phyloP scores from a whole-genome alignment of 2,797 vertebrate genomes.

The Stomatorhinus walkeri region DNA sequence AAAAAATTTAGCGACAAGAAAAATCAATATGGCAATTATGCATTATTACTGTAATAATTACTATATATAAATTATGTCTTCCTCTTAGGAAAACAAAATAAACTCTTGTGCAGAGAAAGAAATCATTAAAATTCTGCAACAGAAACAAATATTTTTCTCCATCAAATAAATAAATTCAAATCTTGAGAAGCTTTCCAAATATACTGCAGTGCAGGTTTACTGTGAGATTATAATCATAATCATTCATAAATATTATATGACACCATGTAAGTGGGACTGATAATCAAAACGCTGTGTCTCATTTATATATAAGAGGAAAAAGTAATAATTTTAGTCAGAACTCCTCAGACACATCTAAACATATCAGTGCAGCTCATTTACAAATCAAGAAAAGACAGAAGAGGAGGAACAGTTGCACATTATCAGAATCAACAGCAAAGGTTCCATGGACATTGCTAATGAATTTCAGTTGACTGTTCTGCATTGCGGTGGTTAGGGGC shows the following conservation, averaged over 20 bases:
- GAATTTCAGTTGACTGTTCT: not conserved
- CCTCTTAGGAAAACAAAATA: constrained; percentile 28
- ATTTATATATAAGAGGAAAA: constrained; percentile 53
- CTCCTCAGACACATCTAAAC: constrained; percentile 42
- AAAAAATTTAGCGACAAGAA: constrained; percentile 35
- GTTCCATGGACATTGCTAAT: not conserved
- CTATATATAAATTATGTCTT: constrained; percentile 15
- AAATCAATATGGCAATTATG: constrained; percentile 54
- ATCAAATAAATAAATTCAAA: constrained; percentile 24
- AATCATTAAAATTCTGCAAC: constrained; percentile 40
- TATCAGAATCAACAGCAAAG: constrained; percentile 9
- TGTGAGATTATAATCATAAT: constrained; percentile 44
- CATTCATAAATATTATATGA: constrained; percentile 55
- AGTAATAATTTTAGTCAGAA: constrained; percentile 45
- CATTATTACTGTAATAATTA: constrained; percentile 55
- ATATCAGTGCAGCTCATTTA: constrained; percentile 40
- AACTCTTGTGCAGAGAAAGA: constrained; percentile 52
- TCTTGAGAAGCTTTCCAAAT: constrained; percentile 38
- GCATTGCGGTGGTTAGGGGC: not conserved
- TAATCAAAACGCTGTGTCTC: constrained; percentile 50
- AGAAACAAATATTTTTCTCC: constrained; percentile 28
- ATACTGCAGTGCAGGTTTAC: constrained; percentile 41
- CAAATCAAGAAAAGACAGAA: constrained; percentile 16
- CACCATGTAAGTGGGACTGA: constrained; percentile 43
- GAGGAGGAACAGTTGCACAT: constrained; percentile 17